Conservation (phyloP, 2,113 vertebrate species). For the Orycteropus afer region DNA sequence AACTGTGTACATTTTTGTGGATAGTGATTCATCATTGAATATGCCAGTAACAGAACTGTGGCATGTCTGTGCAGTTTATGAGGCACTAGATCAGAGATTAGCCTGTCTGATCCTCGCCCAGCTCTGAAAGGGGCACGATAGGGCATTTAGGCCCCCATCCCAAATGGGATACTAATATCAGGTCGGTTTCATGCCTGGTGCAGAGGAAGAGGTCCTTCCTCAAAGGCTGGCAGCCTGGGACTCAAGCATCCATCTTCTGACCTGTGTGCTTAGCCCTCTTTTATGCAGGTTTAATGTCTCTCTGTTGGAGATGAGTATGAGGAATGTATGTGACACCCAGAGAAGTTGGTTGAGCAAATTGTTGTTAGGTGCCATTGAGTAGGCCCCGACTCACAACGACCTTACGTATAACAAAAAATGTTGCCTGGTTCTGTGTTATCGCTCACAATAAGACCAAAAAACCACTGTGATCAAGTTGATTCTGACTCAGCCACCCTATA, state of each 20-base stretch:
- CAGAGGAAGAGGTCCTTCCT: not conserved
- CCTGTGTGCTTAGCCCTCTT: not conserved
- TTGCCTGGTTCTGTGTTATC: not conserved
- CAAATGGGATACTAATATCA: not conserved
- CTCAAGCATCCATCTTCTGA: not conserved
- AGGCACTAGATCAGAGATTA: conserved; percentile 28
- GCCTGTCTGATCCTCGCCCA: conserved; percentile 6
- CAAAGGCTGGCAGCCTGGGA: not conserved
- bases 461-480: no score
- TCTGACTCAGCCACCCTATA: no score
- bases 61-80: conserved; percentile 60
- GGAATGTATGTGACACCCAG: not conserved
- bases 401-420: not conserved
- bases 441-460: no score
- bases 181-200: not conserved
- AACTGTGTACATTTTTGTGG: conserved; percentile 77
- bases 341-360: not conserved
- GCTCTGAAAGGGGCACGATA: not conserved
- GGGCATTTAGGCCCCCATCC: not conserved
- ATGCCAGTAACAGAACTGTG: conserved; percentile 44
- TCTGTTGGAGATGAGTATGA: not conserved
- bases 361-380: not conserved
- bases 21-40: conserved; percentile 66
- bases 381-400: not conserved
- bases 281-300: not conserved